A percentile compares a stretch with the other conserved stretches of the same genome.
Conservation (phyloP, 2,888 invertebrate species). For the Hybos culiciformis region DNA sequence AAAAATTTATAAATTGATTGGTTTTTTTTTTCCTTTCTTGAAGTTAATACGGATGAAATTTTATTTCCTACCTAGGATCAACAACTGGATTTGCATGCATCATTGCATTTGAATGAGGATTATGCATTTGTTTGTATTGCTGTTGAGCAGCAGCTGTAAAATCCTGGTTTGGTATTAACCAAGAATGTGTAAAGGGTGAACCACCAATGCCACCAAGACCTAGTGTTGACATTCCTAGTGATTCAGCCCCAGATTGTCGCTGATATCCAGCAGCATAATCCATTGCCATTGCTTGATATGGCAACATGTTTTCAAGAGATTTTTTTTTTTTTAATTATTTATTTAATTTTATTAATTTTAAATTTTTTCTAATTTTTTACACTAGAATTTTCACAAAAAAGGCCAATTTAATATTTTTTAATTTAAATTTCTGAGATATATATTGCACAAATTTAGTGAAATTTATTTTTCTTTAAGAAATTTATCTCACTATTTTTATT, state of each 20-base stretch:
- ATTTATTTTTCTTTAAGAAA: neutral
- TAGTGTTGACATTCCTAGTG: constrained; percentile 39
- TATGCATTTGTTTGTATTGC: constrained; percentile 58
- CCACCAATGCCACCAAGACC: constrained; percentile 37
- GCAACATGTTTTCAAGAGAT: constrained; percentile 47
- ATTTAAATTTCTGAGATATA: neutral
- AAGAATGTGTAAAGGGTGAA: constrained; percentile 80
- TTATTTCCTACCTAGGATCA: too few species aligned
- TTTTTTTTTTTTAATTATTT: constrained; percentile 1
- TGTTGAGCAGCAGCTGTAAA: constrained; percentile 79
- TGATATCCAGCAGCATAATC: constrained; percentile 56
- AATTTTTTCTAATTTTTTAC: constrained; percentile 3
- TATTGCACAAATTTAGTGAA: neutral
- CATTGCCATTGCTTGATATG: constrained; percentile 81
- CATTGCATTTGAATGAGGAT: constrained; percentile 28
- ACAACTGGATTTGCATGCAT: constrained; percentile 33
- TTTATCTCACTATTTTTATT: neutral
- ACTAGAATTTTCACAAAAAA: constrained; percentile 3
- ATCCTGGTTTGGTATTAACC: constrained; percentile 88
- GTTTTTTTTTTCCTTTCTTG: too few species aligned
- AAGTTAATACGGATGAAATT: too few species aligned
- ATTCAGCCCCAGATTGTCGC: constrained; percentile 39
- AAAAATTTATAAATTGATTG: too few species aligned
- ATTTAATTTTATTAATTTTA: neutral
- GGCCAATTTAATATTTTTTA: neutral